Conservation (phyloP, 2,797 vertebrate genomes). For the Nyctibius grandis region DNA sequence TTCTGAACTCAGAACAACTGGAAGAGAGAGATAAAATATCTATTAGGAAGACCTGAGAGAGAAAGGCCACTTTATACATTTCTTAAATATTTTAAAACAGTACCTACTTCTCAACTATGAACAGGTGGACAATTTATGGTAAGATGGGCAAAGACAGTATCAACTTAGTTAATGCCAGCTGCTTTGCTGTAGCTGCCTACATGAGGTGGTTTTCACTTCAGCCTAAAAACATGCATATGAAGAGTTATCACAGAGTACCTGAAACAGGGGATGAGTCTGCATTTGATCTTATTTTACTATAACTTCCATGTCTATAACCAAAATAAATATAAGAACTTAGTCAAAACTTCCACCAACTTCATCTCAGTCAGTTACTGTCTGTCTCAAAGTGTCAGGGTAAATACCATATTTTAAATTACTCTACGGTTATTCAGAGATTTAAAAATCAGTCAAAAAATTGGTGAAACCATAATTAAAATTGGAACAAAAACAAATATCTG, state of each 20-base stretch:
- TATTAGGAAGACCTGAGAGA: not conserved
- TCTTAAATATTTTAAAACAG: not conserved
- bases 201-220: not conserved
- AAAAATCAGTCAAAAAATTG: not conserved
- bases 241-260: not conserved
- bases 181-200: not conserved
- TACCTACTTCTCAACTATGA: not conserved
- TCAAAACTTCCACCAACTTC: not conserved
- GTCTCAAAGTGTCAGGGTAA: not conserved
- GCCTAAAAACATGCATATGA: not conserved
- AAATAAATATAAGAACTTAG: not conserved
- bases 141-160: not conserved
- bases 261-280: not conserved
- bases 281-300: not conserved
- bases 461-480: not conserved
- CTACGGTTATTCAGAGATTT: not conserved
- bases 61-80: not conserved
- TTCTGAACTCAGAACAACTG: not conserved
- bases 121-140: slow-evolving; percentile 8
- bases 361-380: not conserved
- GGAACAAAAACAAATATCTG: not conserved
- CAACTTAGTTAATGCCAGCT: not conserved
- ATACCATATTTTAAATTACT: not conserved
- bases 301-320: not conserved
- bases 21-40: not conserved